Evolutionary conservation across 2,888 invertebrate species (phyloP).

Genomic region (Ditula angustiorana): DNA sequence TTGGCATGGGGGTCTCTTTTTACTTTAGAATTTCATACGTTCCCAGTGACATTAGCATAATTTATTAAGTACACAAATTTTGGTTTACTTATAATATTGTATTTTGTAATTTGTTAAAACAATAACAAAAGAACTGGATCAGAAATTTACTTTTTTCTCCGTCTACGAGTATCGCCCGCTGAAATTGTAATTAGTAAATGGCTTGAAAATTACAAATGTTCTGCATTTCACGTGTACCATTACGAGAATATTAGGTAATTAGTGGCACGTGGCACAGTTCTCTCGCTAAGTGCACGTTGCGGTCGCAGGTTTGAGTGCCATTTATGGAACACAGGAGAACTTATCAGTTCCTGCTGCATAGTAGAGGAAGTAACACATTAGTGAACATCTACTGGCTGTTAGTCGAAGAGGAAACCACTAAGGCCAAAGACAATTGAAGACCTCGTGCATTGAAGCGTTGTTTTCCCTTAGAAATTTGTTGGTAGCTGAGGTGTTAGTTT

Average conservation of each 20-base stretch:
- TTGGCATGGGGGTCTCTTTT: too few species aligned
- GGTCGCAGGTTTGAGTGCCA: slow-evolving; percentile 34
- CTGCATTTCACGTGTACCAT: slow-evolving; percentile 15
- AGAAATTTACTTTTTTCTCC: not conserved
- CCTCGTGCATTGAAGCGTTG: too few species aligned
- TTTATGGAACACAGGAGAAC: slow-evolving; percentile 29
- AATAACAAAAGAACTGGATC: not conserved
- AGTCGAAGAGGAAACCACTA: too few species aligned
- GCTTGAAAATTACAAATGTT: slow-evolving; percentile 18
- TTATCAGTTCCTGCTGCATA: slow-evolving; percentile 29
- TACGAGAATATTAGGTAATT: slow-evolving; percentile 34
- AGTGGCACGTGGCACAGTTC: slow-evolving; percentile 26
- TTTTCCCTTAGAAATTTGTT: too few species aligned
- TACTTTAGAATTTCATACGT: too few species aligned
- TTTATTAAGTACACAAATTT: too few species aligned
- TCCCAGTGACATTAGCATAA: too few species aligned
- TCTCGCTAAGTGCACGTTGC: slow-evolving; percentile 32
- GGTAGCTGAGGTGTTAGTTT: too few species aligned
- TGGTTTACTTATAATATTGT: too few species aligned
- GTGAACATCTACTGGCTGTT: not conserved
- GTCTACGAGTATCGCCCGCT: not conserved
- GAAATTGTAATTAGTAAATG: slow-evolving; percentile 15
- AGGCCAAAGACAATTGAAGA: too few species aligned
- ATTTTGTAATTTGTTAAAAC: too few species aligned
- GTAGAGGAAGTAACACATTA: slow-evolving; percentile 28